These are phyloP conservation scores for Baccha elongata DNA, from an alignment of 2,888 invertebrate genomes.

Conservation along the genomic window DNA sequence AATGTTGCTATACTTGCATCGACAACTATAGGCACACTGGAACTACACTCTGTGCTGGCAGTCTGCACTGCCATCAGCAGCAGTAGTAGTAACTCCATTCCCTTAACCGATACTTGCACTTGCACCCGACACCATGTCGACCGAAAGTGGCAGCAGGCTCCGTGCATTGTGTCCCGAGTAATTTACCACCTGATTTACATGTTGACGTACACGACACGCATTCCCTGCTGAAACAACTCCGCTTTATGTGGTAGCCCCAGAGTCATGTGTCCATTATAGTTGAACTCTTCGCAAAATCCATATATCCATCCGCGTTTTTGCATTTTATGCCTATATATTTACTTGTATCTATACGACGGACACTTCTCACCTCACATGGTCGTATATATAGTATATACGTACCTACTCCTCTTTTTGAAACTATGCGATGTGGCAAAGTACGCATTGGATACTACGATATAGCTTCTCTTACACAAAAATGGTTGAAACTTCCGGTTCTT, in stretches of 20 bases:
- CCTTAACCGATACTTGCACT: constrained; percentile 36
- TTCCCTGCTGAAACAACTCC: constrained; percentile 30
- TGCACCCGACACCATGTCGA: constrained; percentile 56
- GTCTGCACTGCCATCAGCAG: constrained; percentile 4
- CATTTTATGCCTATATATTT: background rate
- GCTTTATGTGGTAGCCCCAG: constrained; percentile 12
- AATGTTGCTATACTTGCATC: constrained; percentile 44
- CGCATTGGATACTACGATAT: constrained; percentile 7
- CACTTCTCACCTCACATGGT: constrained; percentile 18
- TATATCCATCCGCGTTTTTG: constrained; percentile 53
- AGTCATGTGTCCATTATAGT: constrained; percentile 63
- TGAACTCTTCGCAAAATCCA: constrained; percentile 55
- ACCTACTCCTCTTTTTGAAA: background rate
- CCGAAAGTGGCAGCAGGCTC: constrained; percentile 59
- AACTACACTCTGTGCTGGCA: background rate
- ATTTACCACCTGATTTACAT: constrained; percentile 74
- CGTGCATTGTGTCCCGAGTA: constrained; percentile 66
- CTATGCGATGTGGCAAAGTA: background rate
- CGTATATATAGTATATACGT: constrained; percentile 34
- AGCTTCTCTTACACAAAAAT: constrained; percentile 45
- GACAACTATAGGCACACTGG: background rate
- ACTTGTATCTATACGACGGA: constrained; percentile 15
- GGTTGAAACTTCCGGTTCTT: constrained; percentile 71
- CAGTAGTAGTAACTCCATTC: constrained; percentile 25
- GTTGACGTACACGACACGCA: constrained; percentile 69